Conservation (phyloP, 2,888 invertebrate genomes). For the Poecilobothrus nobilitatus region DNA sequence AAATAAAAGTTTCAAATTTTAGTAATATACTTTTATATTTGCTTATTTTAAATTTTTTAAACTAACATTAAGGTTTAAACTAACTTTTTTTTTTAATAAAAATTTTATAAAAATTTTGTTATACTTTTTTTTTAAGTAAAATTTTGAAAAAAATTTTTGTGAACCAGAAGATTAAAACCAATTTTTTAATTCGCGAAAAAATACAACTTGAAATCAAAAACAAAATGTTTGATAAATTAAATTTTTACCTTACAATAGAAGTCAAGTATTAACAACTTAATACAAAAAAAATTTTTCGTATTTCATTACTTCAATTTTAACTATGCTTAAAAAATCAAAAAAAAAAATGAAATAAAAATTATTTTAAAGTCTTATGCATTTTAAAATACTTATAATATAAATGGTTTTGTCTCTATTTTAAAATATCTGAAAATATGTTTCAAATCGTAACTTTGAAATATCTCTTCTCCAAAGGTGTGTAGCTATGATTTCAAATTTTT, state of each 20-base stretch:
- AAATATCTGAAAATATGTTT: neutral
- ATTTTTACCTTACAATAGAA: neutral
- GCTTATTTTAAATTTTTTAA: too few relatives aligned
- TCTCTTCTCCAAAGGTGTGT: neutral
- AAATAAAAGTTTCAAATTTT: too few relatives aligned
- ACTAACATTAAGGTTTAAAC: neutral
- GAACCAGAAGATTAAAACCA: neutral
- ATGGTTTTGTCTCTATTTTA: neutral
- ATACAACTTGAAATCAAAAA: neutral
- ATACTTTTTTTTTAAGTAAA: neutral
- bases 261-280: neutral
- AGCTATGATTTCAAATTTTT: too few relatives aligned
- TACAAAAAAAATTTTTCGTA: neutral
- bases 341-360: neutral
- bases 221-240: neutral
- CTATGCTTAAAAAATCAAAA: neutral
- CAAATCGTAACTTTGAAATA: neutral
- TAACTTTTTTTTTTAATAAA: neutral
- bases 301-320: neutral
- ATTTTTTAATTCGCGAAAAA: too few relatives aligned
- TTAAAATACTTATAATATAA: neutral
- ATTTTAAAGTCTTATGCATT: neutral
- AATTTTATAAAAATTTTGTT: slow-evolving; percentile 1
- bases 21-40: too few relatives aligned
- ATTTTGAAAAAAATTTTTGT: neutral